A percentile compares a stretch with the other conserved stretches of the same genome.
phyloP scores from a whole-genome alignment of 1,140 invertebrate genomes.

The Drosophila paulistorum region DNA sequence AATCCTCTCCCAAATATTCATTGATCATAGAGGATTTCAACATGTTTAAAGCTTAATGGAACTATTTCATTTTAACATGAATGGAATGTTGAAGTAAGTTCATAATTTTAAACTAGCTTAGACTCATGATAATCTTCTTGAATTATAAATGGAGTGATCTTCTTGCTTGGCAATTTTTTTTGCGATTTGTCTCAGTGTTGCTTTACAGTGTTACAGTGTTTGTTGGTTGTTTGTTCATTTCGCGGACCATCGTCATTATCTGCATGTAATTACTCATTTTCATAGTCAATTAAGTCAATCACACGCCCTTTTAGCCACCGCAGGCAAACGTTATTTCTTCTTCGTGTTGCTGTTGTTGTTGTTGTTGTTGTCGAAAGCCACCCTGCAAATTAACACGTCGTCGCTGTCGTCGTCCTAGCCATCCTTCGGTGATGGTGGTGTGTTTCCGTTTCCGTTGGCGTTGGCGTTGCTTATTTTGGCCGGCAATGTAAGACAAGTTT shows the following conservation, averaged over 20 bases:
- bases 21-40: too few species aligned
- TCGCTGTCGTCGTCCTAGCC: slow-evolving; percentile 28
- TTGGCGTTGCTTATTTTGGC: slow-evolving; percentile 7
- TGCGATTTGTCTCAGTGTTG: neutral
- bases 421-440: slow-evolving; percentile 38
- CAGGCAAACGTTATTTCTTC: slow-evolving; percentile 33
- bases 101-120: too few species aligned
- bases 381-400: slow-evolving; percentile 77
- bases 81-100: too few species aligned
- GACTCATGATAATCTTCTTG: too few species aligned
- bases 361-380: slow-evolving; percentile 39
- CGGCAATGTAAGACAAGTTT: neutral
- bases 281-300: slow-evolving; percentile 83
- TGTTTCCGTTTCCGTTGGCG: slow-evolving; percentile 64
- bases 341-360: neutral
- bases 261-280: slow-evolving; percentile 83
- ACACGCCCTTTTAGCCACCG: slow-evolving; percentile 83
- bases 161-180: too few species aligned
- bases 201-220: slow-evolving; percentile 23
- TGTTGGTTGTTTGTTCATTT: slow-evolving; percentile 70
- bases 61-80: too few species aligned
- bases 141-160: too few species aligned
- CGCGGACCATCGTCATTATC: slow-evolving; percentile 74
- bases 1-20: too few species aligned
- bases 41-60: too few species aligned